A percentile compares a stretch with the other conserved stretches of the same genome.
These are phyloP conservation scores for Latrodectus elegans DNA, from an alignment of 2,888 invertebrate species.

Conservation along the genomic window DNA sequence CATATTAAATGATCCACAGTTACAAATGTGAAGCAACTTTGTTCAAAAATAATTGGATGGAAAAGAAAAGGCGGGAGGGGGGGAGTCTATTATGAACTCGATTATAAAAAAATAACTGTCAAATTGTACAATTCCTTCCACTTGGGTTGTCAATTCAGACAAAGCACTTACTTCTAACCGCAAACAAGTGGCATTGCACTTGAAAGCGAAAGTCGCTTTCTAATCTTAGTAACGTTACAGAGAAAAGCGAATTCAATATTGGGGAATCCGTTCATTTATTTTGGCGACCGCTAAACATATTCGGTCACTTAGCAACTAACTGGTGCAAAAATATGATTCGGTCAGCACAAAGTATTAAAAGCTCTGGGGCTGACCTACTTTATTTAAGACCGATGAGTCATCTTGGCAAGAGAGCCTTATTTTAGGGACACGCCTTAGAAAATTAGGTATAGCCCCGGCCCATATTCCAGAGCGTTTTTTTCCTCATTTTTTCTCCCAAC, in stretches of 20 bases:
- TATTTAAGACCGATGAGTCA: constrained; percentile 48
- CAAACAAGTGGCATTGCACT: not conserved
- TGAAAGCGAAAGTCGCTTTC: constrained; percentile 11
- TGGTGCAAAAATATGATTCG: constrained; percentile 20
- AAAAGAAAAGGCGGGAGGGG: too few relatives aligned
- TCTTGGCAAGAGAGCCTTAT: constrained; percentile 47
- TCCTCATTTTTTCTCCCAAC: too few relatives aligned
- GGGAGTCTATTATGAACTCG: too few relatives aligned
- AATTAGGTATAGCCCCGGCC: constrained; percentile 14
- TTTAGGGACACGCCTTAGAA: constrained; percentile 59
- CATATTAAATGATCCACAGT: too few relatives aligned
- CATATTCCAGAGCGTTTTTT: not conserved
- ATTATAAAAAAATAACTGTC: too few relatives aligned
- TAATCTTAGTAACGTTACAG: constrained; percentile 42
- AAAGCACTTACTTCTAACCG: too few relatives aligned
- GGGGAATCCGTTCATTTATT: constrained; percentile 46
- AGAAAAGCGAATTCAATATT: constrained; percentile 40
- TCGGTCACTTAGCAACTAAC: constrained; percentile 59
- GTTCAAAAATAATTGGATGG: too few relatives aligned
- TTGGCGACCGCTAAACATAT: constrained; percentile 41
- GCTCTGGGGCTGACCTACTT: constrained; percentile 59
- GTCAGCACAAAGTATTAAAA: constrained; percentile 56
- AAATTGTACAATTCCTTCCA: too few relatives aligned
- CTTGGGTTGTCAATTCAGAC: too few relatives aligned
- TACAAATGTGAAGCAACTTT: too few relatives aligned